Evolutionary conservation across 2,113 vertebrate species (phyloP), one percentile per base, ranked within the genome.

Genomic region (Mellivora capensis): DNA sequence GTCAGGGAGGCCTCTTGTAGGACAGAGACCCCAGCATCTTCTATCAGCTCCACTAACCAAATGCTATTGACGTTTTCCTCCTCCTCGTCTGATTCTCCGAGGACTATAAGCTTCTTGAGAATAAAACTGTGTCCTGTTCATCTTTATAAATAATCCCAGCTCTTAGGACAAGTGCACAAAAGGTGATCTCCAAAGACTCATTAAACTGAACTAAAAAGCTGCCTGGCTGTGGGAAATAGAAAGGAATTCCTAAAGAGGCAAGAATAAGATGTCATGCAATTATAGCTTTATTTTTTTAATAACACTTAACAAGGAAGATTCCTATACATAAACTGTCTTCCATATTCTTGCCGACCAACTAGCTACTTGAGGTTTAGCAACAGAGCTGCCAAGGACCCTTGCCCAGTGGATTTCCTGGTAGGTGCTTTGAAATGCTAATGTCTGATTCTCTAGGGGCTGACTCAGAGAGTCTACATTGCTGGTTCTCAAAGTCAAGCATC

Each of bases 361-460:
- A 82, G 52, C 44, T 93, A 80, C 27, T 93, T 87, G 95, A 98
- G 90, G 93, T 94, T 97, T 95, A 97, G 88, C 52, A 90, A 71
- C 92, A 61, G 27, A 93, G 44, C 47, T n/a, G 88, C 95, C 97
- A 97, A 93, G 82, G 96, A 93, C 96, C 82, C 91, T 72, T 57
- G 52, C 52, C 86, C 82, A 54, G 18, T 72, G 74, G 90, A 25
- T 79, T 97, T 91, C 94, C 86, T 77, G 57, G 80, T 86, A 93
- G 61, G 71, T 83, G 67, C 97, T 97, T 97, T 93, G 81, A 97
- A 97, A 98, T 54, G 62, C 39, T 96, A 93, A 82, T 37, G 79
- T 82, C 97, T 92, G 87, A 92, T 91, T 80, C 81, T 97, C 71
- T 82, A 37, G 42, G 20, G 84, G 44, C 14, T 31, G 47, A 7